phyloP scores from a whole-genome alignment of 2,888 invertebrate species.

The Eudemis profundana region DNA sequence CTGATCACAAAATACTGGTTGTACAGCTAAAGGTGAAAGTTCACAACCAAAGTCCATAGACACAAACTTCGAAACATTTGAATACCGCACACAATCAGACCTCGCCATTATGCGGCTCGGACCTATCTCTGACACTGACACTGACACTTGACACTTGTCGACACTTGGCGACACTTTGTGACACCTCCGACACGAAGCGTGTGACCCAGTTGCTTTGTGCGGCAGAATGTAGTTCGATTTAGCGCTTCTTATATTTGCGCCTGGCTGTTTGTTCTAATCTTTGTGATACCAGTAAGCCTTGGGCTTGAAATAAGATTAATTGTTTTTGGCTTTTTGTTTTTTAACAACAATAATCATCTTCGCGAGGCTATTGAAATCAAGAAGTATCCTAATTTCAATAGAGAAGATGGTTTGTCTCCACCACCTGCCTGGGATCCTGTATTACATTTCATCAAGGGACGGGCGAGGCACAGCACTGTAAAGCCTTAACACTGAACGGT shows the following conservation, averaged over 20 bases:
- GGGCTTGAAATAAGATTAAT: too few species aligned
- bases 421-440: too few species aligned
- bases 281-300: neutral
- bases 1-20: neutral
- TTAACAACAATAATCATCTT: too few species aligned
- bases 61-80: conserved; percentile 36
- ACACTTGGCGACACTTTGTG: conserved; percentile 36
- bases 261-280: neutral
- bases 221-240: conserved; percentile 15
- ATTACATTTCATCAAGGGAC: too few species aligned
- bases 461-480: too few species aligned
- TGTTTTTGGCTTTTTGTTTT: neutral
- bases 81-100: conserved; percentile 36
- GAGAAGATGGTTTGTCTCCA: too few species aligned
- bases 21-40: conserved; percentile 1
- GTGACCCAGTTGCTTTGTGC: conserved; percentile 42
- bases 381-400: too few species aligned
- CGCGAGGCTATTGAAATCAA: too few species aligned
- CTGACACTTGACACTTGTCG: conserved; percentile 42
- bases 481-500: too few species aligned
- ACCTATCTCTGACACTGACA: conserved; percentile 44
- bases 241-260: conserved; percentile 12
- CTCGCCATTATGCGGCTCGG: conserved; percentile 37
- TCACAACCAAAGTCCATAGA: conserved; percentile 4
- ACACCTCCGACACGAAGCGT: conserved; percentile 23